phyloP scores from a whole-genome alignment of 2,888 invertebrate species.

The Lochmaea capreae region DNA sequence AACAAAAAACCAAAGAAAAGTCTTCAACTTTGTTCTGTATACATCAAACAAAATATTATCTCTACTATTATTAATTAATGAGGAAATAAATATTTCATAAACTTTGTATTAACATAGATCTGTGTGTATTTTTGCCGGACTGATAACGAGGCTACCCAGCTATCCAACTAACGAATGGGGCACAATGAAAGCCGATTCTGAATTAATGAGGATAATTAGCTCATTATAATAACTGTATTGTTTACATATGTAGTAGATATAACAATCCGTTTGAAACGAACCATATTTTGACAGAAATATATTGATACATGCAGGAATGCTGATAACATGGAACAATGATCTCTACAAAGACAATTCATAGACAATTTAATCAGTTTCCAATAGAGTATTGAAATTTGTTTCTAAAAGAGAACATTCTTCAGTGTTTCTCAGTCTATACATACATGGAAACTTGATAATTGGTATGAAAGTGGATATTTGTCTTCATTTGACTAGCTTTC shows the following conservation, averaged over 20 bases:
- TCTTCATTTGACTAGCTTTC: not conserved
- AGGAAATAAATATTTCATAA: not conserved
- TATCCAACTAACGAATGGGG: constrained; percentile 25
- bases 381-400: not conserved
- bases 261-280: constrained; percentile 13
- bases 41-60: too few species aligned
- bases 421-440: not conserved
- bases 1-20: too few species aligned
- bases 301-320: constrained; percentile 5
- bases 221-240: constrained; percentile 37
- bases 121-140: not conserved
- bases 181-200: constrained; percentile 26
- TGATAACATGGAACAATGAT: constrained; percentile 15
- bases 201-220: constrained; percentile 38
- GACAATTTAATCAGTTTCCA: constrained; percentile 2
- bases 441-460: not conserved
- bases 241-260: constrained; percentile 28
- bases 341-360: constrained; percentile 1
- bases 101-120: not conserved
- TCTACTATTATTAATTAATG: too few species aligned
- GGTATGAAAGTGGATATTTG: not conserved
- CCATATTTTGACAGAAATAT: constrained; percentile 16
- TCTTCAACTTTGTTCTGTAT: too few species aligned
- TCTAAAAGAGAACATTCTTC: not conserved
- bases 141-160: constrained; percentile 9